Percentiles rank a stretch among this genome's conserved stretches.
These are phyloP conservation scores for Tragopan temminckii DNA, from an alignment of 2,797 vertebrate species.

Conservation along the genomic window DNA sequence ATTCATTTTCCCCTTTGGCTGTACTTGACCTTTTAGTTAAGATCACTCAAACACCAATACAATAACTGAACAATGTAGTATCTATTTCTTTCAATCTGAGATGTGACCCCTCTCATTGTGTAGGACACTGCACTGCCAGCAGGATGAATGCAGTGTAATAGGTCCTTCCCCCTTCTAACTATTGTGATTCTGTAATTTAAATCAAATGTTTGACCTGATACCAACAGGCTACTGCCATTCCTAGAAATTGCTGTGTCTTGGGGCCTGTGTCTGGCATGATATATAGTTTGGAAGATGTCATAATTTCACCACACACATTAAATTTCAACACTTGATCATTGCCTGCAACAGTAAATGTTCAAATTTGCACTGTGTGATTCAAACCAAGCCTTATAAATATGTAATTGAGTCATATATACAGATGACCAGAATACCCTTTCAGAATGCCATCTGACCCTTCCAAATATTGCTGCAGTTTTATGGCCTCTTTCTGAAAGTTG, in stretches of 20 bases:
- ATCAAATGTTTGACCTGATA: background rate
- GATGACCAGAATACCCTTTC: slow-evolving; percentile 10
- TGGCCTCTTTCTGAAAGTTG: background rate
- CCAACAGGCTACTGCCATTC: background rate
- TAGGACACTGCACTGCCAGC: background rate
- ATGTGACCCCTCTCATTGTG: background rate
- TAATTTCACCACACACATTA: background rate
- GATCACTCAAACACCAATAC: slow-evolving; percentile 15
- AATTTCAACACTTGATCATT: slow-evolving; percentile 22
- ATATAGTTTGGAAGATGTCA: background rate
- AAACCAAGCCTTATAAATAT: slow-evolving; percentile 48
- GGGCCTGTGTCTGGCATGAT: background rate
- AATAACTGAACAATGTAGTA: background rate
- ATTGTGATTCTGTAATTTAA: background rate
- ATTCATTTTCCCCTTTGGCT: background rate
- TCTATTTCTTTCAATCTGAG: slow-evolving; percentile 15
- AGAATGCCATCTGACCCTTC: slow-evolving; percentile 38
- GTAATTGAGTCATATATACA: background rate
- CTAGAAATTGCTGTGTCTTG: background rate
- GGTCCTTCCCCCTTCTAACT: background rate
- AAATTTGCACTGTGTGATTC: slow-evolving; percentile 7
- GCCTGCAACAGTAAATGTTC: slow-evolving; percentile 40
- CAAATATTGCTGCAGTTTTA: slow-evolving; percentile 34
- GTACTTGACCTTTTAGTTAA: slow-evolving; percentile 45
- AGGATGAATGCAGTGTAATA: background rate